Conservation (phyloP, 2,797 vertebrate species). For the Danio choprae region DNA sequence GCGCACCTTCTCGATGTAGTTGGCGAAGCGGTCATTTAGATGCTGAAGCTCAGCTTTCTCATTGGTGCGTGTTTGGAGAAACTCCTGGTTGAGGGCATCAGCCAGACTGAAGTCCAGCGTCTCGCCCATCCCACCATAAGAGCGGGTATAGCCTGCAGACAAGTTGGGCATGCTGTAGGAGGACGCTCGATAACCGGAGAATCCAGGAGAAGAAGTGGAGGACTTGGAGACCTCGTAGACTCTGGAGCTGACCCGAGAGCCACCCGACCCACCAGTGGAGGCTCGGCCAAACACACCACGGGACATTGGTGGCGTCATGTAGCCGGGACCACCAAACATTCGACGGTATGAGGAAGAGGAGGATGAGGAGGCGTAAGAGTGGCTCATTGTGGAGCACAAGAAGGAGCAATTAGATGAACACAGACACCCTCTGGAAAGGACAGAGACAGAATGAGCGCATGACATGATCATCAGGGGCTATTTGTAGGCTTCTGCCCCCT, state of each 20-base stretch:
- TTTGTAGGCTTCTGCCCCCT: constrained; percentile 67
- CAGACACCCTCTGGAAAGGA: constrained; percentile 39
- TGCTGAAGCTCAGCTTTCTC: constrained; percentile 96
- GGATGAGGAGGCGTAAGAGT: constrained; percentile 79
- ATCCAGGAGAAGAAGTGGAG: constrained; percentile 70
- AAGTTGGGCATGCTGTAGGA: constrained; percentile 55
- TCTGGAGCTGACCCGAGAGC: constrained; percentile 80
- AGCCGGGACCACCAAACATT: constrained; percentile 88
- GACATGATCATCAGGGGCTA: constrained; percentile 56
- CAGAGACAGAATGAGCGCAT: constrained; percentile 59
- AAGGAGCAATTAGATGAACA: constrained; percentile 40
- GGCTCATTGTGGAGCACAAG: constrained; percentile 73
- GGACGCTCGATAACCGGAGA: constrained; percentile 74
- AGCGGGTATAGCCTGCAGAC: constrained; percentile 66
- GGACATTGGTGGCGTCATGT: constrained; percentile 84
- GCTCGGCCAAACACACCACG: constrained; percentile 80
- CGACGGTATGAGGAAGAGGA: constrained; percentile 89
- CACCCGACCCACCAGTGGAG: constrained; percentile 67
- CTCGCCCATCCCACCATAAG: constrained; percentile 83
- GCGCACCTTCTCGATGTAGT: constrained; percentile 89
- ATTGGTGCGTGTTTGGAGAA: constrained; percentile 92
- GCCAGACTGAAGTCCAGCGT: constrained; percentile 93
- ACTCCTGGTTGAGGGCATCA: constrained; percentile 95
- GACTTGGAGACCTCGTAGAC: constrained; percentile 89
- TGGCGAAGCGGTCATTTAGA: constrained; percentile 89